Conservation (phyloP, 1,140 invertebrate genomes). For the Eurosta solidaginis region DNA sequence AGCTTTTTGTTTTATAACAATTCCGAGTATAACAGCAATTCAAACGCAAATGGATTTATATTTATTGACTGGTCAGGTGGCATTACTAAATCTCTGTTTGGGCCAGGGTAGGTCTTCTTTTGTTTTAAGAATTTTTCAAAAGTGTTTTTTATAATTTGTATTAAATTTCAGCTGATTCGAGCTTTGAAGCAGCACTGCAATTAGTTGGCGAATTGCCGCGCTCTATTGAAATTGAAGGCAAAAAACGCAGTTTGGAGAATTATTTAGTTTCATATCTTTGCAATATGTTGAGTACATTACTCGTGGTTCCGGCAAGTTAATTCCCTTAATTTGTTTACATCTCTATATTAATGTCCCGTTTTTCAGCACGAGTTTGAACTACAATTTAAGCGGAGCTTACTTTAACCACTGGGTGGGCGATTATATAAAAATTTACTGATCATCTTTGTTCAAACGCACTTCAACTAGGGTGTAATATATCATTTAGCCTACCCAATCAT, state of each 20-base stretch:
- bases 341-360: no score
- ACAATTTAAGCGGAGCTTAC: no score
- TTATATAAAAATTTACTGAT: no score
- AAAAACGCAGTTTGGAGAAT: slow-evolving; percentile 72
- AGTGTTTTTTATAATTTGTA: slow-evolving; percentile 10
- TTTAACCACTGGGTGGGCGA: no score
- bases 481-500: no score
- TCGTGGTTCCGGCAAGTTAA: slow-evolving; percentile 79
- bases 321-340: background rate
- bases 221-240: slow-evolving; percentile 76
- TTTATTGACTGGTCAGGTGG: slow-evolving; percentile 85
- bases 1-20: slow-evolving; percentile 93
- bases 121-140: background rate
- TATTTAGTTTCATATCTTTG: slow-evolving; percentile 75
- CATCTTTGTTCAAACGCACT: no score
- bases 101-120: slow-evolving; percentile 72
- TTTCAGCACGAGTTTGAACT: no score
- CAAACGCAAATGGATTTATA: slow-evolving; percentile 81
- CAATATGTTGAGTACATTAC: slow-evolving; percentile 81
- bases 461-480: no score
- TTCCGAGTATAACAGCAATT: slow-evolving; percentile 85
- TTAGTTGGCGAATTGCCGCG: slow-evolving; percentile 79
- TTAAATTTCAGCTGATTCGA: slow-evolving; percentile 82
- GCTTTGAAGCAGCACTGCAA: slow-evolving; percentile 85
- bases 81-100: slow-evolving; percentile 86